Evolutionary conservation across 2,888 invertebrate genomes (phyloP), one percentile per base, ranked within the genome.

Genomic region (Lydus trimaculatus): DNA sequence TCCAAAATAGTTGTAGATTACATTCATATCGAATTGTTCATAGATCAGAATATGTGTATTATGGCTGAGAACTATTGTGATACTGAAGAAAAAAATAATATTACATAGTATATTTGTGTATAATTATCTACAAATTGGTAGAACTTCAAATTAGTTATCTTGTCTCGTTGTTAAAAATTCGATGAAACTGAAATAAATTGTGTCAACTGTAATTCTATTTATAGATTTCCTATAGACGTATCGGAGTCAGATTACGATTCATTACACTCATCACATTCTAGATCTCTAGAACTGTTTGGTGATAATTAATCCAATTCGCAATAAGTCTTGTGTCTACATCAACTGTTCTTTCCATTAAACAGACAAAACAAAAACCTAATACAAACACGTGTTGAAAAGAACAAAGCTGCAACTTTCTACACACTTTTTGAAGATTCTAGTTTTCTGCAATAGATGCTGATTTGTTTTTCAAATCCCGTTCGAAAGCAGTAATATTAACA

Each of bases 151-250:
- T 71, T 74, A 74, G 71, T 56, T 60, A 73, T 48, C 67, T 70
- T 73, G 64, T 73, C 66, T 74, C 72, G 72, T 70, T 73, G 72
- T 74, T 74, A 72, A 66, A 48, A 65, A 69, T 62, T 73, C 60
- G 70, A 70, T 73, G 74, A 72, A 72, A 74, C 71, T 73, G 71
- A 73, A 56, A 56, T 56, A 56, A 56, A 56, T 28, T 6, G 25
- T 28, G 28, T 25, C 3, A 56, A 28, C 23, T 25, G 13, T 28
- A 56, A 56, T 7, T 52, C 13, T 23, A 23, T 11, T 23, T 25
- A 25, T 43, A 5, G 8, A n/a, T 43, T 7, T 4, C 43, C n/a
- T n/a, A 17, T 13, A 15, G 13, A 36, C 13, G 2, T 3, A 15
- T 2, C 13, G 4, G 15, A 36, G 13, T 43, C n/a, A 33, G 33